phyloP scores from a whole-genome alignment of 2,797 vertebrate species.

The Sebastes cheni region DNA sequence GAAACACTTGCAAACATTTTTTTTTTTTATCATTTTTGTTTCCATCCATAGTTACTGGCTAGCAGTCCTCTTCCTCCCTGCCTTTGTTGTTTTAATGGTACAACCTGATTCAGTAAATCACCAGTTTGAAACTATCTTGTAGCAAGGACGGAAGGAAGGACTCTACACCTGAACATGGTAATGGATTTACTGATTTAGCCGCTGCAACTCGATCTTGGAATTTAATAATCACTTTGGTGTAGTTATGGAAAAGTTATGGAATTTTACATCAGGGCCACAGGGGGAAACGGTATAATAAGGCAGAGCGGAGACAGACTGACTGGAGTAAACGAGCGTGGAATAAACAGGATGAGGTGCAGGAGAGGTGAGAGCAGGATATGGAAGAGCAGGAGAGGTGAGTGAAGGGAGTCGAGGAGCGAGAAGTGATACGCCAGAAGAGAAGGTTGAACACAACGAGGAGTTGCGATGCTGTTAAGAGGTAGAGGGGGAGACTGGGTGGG shows the following conservation, averaged over 20 bases:
- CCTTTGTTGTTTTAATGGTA: neutral
- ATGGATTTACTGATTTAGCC: neutral
- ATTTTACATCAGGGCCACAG: constrained; percentile 10
- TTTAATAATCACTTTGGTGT: constrained; percentile 1
- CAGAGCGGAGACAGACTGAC: constrained; percentile 3
- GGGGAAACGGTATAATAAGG: constrained; percentile 15
- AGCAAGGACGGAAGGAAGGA: neutral
- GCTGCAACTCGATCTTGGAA: neutral
- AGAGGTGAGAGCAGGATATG: neutral
- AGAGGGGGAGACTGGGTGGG: neutral
- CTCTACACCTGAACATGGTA: neutral
- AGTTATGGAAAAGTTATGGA: constrained; percentile 15
- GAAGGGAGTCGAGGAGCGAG: neutral
- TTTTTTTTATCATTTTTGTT: neutral
- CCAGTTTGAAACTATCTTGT: too few species aligned
- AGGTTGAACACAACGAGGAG: neutral
- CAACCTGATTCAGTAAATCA: neutral
- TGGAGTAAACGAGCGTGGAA: constrained; percentile 26
- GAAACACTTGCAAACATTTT: neutral
- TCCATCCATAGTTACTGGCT: neutral
- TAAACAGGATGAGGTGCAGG: constrained; percentile 30
- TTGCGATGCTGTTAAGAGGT: constrained; percentile 16
- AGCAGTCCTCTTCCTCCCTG: neutral
- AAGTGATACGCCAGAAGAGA: constrained; percentile 8
- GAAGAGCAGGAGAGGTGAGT: constrained; percentile 8